Base-by-base conservation (phyloP, 2,797 vertebrate genomes). In the Hypotaenidia philippensis region DNA sequence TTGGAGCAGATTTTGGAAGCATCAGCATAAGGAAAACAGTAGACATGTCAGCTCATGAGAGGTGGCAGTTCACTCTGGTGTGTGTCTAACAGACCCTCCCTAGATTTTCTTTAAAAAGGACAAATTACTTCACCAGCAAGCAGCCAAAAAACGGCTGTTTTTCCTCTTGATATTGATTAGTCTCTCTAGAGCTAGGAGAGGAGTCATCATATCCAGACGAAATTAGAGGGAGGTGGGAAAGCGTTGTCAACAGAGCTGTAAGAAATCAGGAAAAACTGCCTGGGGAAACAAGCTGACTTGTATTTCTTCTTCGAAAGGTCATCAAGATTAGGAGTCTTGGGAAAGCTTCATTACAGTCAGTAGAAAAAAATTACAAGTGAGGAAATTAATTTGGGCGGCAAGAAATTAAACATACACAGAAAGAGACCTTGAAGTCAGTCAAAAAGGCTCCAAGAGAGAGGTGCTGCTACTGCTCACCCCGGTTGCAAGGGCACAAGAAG, bases 301-400 rank as follows among this genome's bases (percentile, higher is more conserved):
- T 89, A 89, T 87, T 89, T 94, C 68, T 85, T 91, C 87, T 92
- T 87, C 81, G 82, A 95, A 95, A 96, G 76, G 87, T 78, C 82
- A 92, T 91, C 84, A 83, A 87, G 89, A 93, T 92, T 83, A 89
- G 56, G 53, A 89, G 53, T 74, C 81, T 87, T 82, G 89, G 64
- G 89, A 95, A 93, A 91, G 79, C 79, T 83, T 89, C 79, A 55
- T 81, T 94, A 20, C 91, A 92, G 61, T 80, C 50, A 72, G 72
- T 32, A 63, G 36, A 64, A 94, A 90, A 45, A 90, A 85, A 75
- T 38, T 87, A 44, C 31, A 92, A 81, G 72, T 32, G 47, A 5
- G 29, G 32, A 95, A 92, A 93, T 95, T 31, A 91, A 92, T 89
- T 87, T 89, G 32, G 72, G 53, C 57, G 81, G 72, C 53, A 49